phyloP scores from a whole-genome alignment of 2,797 vertebrate genomes.

The Tenualosa thibaudeaui region DNA sequence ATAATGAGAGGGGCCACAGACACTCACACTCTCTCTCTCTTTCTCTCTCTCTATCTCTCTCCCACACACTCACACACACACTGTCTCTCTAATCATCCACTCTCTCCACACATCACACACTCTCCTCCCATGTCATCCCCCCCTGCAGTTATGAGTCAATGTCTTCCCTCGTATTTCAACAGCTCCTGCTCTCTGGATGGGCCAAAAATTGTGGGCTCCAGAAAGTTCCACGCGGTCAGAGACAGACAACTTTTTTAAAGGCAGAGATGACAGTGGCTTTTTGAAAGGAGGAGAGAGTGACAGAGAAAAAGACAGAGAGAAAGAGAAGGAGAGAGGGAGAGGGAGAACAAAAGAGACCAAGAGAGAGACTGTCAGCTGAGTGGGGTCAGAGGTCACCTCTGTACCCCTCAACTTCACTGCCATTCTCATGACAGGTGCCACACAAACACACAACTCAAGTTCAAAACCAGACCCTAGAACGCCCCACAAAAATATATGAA shows the following conservation, averaged over 20 bases:
- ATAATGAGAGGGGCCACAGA: constrained; percentile 51
- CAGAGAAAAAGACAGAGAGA: neutral
- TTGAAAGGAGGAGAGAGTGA: neutral
- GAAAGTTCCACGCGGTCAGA: neutral
- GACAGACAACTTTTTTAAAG: neutral
- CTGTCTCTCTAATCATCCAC: constrained; percentile 26
- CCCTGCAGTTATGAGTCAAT: constrained; percentile 49
- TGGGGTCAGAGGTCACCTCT: neutral
- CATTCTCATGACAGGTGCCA: neutral
- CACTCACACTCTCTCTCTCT: constrained; percentile 11
- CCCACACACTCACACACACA: constrained; percentile 17
- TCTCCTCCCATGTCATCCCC: constrained; percentile 42
- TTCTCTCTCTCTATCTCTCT: neutral
- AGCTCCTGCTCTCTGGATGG: neutral
- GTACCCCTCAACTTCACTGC: neutral
- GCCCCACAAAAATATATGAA: neutral
- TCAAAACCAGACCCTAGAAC: neutral
- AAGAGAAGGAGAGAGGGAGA: neutral
- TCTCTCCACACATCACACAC: constrained; percentile 41
- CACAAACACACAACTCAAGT: neutral
- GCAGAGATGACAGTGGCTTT: neutral
- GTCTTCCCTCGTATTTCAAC: constrained; percentile 22
- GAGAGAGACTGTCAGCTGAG: neutral
- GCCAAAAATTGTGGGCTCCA: neutral
- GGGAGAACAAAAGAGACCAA: neutral